Percentiles rank a stretch among this genome's conserved stretches.
Conservation (phyloP, 2,888 invertebrate genomes). For the Nineta flava region DNA sequence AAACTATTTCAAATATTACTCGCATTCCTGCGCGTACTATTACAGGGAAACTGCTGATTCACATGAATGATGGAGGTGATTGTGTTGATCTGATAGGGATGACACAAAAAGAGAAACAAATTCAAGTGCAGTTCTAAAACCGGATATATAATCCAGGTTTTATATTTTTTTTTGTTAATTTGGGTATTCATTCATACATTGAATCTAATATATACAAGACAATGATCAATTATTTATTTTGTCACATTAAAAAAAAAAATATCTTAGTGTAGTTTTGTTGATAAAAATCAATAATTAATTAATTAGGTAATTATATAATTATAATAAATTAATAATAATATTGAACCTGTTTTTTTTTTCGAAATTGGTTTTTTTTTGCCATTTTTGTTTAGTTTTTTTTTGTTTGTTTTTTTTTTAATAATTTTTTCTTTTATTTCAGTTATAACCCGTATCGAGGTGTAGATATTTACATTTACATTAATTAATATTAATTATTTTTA, state of each 20-base stretch:
- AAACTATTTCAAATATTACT: no score
- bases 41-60: no score
- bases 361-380: neutral
- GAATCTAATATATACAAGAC: constrained; percentile 9
- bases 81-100: no score
- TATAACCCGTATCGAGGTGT: constrained; percentile 8
- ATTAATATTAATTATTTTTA: constrained; percentile 1
- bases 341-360: constrained; percentile 1
- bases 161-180: constrained; percentile 1
- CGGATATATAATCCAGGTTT: constrained; percentile 4
- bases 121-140: constrained; percentile 1
- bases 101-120: no score
- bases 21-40: no score
- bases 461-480: constrained; percentile 3
- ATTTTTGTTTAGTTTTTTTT: no score
- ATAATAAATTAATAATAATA: constrained; percentile 3
- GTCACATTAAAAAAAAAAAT: neutral
- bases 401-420: neutral
- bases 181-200: constrained; percentile 6
- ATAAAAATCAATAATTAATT: neutral
- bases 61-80: no score
- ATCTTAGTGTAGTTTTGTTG: neutral
- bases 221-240: constrained; percentile 3
- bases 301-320: neutral
- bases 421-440: constrained; percentile 3